These are phyloP conservation scores for Caenorhabditis tropicalis DNA, from an alignment of 1,140 invertebrate species.

Conservation along the genomic window DNA sequence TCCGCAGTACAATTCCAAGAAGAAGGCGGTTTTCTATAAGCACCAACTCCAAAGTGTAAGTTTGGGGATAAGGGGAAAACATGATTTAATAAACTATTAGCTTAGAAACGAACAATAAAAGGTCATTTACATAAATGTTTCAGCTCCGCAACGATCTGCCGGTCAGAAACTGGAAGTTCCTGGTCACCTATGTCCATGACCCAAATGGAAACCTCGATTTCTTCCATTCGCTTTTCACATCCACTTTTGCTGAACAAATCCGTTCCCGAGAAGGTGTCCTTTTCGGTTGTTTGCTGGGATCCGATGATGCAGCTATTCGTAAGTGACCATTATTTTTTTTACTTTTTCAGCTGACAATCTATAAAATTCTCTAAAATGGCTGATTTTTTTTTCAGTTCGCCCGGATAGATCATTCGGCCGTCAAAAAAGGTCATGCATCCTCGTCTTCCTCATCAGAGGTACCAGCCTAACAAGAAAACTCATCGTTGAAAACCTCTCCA, in stretches of 20 bases:
- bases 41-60: background rate
- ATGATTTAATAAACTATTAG: too few species aligned
- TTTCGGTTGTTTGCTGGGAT: constrained; percentile 32
- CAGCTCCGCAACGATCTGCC: constrained; percentile 9
- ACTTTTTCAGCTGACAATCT: too few species aligned
- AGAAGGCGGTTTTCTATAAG: background rate
- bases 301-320: background rate
- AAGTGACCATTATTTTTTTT: too few species aligned
- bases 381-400: background rate
- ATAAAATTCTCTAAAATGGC: too few species aligned
- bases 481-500: background rate
- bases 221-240: background rate
- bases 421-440: background rate
- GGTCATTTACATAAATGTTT: too few species aligned
- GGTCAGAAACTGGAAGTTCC: background rate
- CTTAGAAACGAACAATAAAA: too few species aligned
- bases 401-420: background rate
- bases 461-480: constrained; percentile 24
- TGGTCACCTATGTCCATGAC: background rate
- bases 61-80: background rate
- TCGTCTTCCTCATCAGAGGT: constrained; percentile 4
- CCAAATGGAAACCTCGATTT: background rate
- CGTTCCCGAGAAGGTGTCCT: background rate
- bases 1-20: background rate
- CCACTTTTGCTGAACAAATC: background rate